phyloP scores from a whole-genome alignment of 2,797 vertebrate species.

The Pelobates cultripes region DNA sequence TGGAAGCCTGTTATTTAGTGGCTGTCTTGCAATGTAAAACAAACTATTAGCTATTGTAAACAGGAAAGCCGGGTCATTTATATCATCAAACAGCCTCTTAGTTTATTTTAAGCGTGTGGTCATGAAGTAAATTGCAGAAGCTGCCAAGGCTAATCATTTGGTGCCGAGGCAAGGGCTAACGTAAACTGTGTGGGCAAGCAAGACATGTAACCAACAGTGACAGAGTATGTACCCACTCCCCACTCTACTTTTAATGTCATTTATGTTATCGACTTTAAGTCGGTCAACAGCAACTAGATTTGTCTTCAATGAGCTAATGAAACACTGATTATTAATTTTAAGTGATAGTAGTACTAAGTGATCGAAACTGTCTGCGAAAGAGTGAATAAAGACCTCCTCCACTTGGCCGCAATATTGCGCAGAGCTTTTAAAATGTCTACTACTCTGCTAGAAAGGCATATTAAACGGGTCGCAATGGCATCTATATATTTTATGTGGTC shows the following conservation, averaged over 20 bases:
- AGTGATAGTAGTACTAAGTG: neutral
- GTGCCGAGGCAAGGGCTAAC: neutral
- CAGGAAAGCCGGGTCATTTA: constrained; percentile 30
- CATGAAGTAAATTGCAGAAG: constrained; percentile 44
- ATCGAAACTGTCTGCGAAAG: neutral
- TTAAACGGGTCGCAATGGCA: too few species aligned
- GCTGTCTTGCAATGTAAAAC: constrained; percentile 25
- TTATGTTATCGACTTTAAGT: constrained; percentile 5
- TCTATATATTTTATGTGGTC: too few species aligned
- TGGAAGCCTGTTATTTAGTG: constrained; percentile 34
- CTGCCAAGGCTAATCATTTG: constrained; percentile 44
- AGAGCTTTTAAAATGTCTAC: too few species aligned
- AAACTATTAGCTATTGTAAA: constrained; percentile 43
- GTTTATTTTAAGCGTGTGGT: constrained; percentile 35
- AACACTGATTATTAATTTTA: constrained; percentile 1
- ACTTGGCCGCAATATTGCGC: too few species aligned
- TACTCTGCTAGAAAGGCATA: too few species aligned
- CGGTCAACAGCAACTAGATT: neutral
- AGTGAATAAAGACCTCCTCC: neutral
- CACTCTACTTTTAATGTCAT: neutral
- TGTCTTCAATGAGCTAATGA: neutral
- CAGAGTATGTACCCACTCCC: neutral
- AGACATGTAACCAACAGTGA: neutral
- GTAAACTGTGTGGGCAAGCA: neutral
- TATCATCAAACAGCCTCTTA: constrained; percentile 32